Base-by-base conservation (phyloP, 2,888 invertebrate species). In the Heliconius erato region DNA sequence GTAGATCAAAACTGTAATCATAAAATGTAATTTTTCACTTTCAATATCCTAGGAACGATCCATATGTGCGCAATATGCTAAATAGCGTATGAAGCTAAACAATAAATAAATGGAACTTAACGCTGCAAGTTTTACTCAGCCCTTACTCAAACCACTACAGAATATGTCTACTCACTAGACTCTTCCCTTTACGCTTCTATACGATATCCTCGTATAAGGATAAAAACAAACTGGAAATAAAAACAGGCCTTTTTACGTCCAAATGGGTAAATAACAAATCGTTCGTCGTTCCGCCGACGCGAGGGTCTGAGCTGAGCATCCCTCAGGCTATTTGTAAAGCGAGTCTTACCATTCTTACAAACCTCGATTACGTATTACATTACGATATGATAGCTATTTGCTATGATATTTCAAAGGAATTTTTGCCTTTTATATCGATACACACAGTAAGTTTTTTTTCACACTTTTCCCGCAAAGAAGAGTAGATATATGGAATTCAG, bases 231-330 rank as follows among this genome's bases (percentile, higher is more conserved):
- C 4, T 26, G 16, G 59, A 63, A 11, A 54, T 74, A 54, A 32
- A 32, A 74, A 59, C 59, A 23, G 74, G 40, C 11, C 63, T 78
- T 78, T 65, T 67, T 28, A 65, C 65, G 77, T 26, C n/a, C 7
- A 28, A 78, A 78, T 44, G 77, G 77, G 67, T 67, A 78, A 78
- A 44, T 78, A 65, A 67, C 77, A 78, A 78, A 78, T 67, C 44
- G 77, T 28, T 44, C 26, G 44, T 63, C 77, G 77, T 78, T 49
- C 44, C 65, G 65, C 40, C 76, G 23, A 40, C 26, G 19, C 77
- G 65, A 44, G 77, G 59, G 77, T 78, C 35, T 78, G 44, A 35
- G 63, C 40, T 3, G 14, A 44, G 40, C 77, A 19, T 28, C 77
- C 77, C 44, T 78, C 12, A 67, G 74, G 74, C 74, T 1, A 35